A percentile compares a stretch with the other conserved stretches of the same genome.
These are phyloP conservation scores for Procavia capensis DNA, from an alignment of 2,113 vertebrate genomes.

Conservation along the genomic window DNA sequence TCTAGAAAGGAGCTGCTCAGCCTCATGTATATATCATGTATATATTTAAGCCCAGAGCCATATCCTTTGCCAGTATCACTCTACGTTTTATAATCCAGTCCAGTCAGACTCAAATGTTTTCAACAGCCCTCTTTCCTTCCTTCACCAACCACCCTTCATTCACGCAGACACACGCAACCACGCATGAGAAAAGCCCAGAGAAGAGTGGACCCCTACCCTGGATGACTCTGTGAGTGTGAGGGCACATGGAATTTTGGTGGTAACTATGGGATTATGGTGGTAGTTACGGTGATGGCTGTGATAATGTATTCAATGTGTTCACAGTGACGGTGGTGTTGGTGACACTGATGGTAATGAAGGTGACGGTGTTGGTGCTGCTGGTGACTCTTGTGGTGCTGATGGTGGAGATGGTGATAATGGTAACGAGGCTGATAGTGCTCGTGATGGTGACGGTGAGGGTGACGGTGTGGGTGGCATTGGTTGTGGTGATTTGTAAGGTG, in stretches of 20 bases:
- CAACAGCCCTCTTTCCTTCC: constrained; percentile 27
- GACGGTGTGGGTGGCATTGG: rapidly evolving
- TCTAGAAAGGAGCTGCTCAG: too few relatives aligned
- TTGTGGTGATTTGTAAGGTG: neutral
- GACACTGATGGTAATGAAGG: rapidly evolving
- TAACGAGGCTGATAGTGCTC: rapidly evolving
- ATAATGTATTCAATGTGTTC: neutral
- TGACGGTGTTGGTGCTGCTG: rapidly evolving
- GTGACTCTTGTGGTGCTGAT: rapidly evolving
- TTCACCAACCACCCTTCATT: neutral
- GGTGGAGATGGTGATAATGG: rapidly evolving
- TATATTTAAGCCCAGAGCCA: too few relatives aligned
- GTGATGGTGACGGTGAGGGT: neutral
- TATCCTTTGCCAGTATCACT: too few relatives aligned
- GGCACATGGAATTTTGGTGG: neutral
- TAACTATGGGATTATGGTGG: neutral
- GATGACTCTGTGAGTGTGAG: neutral
- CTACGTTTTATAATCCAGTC: too few relatives aligned
- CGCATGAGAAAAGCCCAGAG: neutral
- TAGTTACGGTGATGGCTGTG: neutral
- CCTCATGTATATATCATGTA: too few relatives aligned
- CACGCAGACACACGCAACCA: neutral
- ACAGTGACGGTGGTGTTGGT: neutral
- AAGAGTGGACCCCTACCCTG: neutral
- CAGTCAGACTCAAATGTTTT: constrained; percentile 14